Evolutionary conservation across 1,140 invertebrate species (phyloP).

Genomic region (Asbolus verrucosus): DNA sequence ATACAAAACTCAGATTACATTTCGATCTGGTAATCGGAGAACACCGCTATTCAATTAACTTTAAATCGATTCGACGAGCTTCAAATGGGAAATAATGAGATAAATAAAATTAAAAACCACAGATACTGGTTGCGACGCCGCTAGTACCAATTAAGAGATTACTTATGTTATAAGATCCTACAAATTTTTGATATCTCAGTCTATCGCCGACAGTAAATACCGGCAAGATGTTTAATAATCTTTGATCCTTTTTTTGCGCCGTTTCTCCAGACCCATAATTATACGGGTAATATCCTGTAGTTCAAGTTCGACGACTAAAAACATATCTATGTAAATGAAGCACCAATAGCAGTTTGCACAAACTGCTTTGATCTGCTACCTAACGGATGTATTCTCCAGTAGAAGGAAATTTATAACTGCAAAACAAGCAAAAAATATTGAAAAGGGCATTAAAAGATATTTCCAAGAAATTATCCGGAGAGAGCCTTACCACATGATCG

Average conservation of each 20-base stretch:
- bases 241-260: neutral
- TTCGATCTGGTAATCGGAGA: slow-evolving; percentile 25
- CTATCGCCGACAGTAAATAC: neutral
- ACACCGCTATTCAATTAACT: slow-evolving; percentile 44
- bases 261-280: neutral
- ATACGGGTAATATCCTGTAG: neutral
- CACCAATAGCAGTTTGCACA: neutral
- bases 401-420: too few relatives aligned
- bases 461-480: too few relatives aligned
- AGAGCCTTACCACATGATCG: too few relatives aligned
- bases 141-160: slow-evolving; percentile 39
- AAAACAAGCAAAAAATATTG: too few relatives aligned
- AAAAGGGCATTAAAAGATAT: too few relatives aligned
- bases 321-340: neutral
- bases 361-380: too few relatives aligned
- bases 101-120: slow-evolving; percentile 36
- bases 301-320: neutral
- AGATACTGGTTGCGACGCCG: neutral
- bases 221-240: too few relatives aligned
- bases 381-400: too few relatives aligned
- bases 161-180: neutral
- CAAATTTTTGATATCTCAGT: slow-evolving; percentile 22
- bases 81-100: slow-evolving; percentile 28
- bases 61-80: slow-evolving; percentile 39
- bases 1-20: slow-evolving; percentile 36